A percentile compares a stretch with the other conserved stretches of the same genome.
These are phyloP conservation scores for Bostrychus sinensis DNA, from an alignment of 2,113 vertebrate species.

Conservation along the genomic window DNA sequence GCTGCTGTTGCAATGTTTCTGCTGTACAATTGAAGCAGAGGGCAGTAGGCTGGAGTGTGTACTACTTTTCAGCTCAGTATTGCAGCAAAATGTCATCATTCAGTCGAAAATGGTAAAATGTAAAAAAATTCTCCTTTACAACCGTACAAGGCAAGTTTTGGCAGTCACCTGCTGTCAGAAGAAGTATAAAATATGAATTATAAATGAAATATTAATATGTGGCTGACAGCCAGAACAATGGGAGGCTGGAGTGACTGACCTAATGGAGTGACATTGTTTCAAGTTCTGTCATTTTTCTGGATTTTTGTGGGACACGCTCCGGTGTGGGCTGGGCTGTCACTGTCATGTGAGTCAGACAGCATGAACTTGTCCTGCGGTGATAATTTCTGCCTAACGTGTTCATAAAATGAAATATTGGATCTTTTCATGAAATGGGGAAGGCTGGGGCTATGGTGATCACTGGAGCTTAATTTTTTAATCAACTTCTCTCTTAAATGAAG, in stretches of 20 bases:
- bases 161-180: conserved; percentile 55
- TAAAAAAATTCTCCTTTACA: conserved; percentile 44
- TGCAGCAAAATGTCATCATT: conserved; percentile 74
- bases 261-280: conserved; percentile 47
- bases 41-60: conserved; percentile 43
- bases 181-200: conserved; percentile 62
- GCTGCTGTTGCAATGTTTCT: conserved; percentile 54
- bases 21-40: conserved; percentile 57
- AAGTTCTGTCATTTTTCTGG: conserved; percentile 46
- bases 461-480: conserved; percentile 86
- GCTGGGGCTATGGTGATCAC: conserved; percentile 73
- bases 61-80: conserved; percentile 39
- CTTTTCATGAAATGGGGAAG: conserved; percentile 72
- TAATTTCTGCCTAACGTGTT: conserved; percentile 81
- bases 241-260: conserved; percentile 37
- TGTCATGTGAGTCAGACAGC: conserved; percentile 69
- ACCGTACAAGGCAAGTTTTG: conserved; percentile 54
- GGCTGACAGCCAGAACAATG: conserved; percentile 37
- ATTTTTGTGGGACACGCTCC: conserved; percentile 46
- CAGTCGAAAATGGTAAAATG: conserved; percentile 49
- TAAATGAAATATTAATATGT: conserved; percentile 62
- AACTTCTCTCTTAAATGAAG: conserved; percentile 82
- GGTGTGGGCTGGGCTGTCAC: conserved; percentile 51
- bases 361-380: conserved; percentile 82
- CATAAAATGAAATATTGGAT: conserved; percentile 81